Percentiles rank a stretch among this genome's conserved stretches.
phyloP scores from a whole-genome alignment of 2,797 vertebrate genomes.

The Bovichtus diacanthus region DNA sequence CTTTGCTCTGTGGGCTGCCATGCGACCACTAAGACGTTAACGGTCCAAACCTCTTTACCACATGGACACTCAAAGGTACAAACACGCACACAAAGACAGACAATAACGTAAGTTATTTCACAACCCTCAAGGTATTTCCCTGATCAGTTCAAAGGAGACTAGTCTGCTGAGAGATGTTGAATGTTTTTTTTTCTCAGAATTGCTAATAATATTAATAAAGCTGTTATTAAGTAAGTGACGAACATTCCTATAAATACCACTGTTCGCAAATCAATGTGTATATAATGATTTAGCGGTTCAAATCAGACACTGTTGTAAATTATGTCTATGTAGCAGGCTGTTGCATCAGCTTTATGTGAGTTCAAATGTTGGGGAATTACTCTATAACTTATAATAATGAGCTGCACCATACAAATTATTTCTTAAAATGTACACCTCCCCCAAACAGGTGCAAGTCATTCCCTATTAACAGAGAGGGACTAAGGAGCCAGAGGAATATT shows the following conservation, averaged over 20 bases:
- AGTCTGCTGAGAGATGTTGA: slow-evolving; percentile 18
- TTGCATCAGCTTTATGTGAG: background rate
- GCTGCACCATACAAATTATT: background rate
- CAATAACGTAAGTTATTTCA: slow-evolving; percentile 57
- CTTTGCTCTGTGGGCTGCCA: slow-evolving; percentile 54
- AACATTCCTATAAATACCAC: background rate
- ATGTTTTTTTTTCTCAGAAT: slow-evolving; percentile 41
- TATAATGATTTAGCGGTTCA: background rate
- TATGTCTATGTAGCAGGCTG: background rate
- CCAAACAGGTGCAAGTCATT: background rate
- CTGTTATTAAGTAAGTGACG: background rate
- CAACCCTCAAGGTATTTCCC: slow-evolving; percentile 63
- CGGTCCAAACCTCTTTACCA: slow-evolving; percentile 42
- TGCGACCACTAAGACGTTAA: slow-evolving; percentile 57
- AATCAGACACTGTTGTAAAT: background rate
- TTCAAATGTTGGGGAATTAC: background rate
- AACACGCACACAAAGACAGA: slow-evolving; percentile 44
- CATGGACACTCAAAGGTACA: slow-evolving; percentile 35
- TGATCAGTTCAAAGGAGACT: slow-evolving; percentile 53
- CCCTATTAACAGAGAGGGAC: background rate
- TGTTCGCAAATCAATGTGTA: background rate
- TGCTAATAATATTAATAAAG: slow-evolving; percentile 36
- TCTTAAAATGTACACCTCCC: background rate
- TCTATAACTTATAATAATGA: background rate
- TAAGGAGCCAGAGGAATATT: background rate